Conservation (phyloP, 2,888 invertebrate species). For the Lepidonotus clava region DNA sequence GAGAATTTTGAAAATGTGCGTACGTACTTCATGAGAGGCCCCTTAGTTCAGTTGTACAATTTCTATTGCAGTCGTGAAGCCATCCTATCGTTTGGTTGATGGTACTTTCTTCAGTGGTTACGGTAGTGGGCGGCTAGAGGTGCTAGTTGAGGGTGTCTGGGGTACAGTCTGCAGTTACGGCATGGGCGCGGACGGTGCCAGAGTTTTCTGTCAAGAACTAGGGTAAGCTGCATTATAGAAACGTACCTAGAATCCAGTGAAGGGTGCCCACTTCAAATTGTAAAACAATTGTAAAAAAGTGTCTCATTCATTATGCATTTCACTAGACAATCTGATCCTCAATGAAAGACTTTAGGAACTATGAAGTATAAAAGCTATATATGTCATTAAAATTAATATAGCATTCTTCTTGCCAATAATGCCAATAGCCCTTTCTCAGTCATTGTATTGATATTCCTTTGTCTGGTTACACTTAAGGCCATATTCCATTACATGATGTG, state of each 20-base stretch:
- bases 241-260: background rate
- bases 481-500: no score
- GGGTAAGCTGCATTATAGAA: background rate
- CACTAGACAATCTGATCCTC: no score
- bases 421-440: no score
- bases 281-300: no score
- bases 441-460: no score
- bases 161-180: background rate
- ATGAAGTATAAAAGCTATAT: no score
- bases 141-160: background rate
- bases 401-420: no score
- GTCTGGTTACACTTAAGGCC: no score
- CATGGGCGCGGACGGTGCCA: background rate
- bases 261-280: background rate
- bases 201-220: background rate
- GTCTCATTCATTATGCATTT: no score
- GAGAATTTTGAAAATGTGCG: background rate
- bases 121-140: background rate
- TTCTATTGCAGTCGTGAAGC: background rate
- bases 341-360: no score
- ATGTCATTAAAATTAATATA: no score
- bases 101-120: background rate
- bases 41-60: background rate
- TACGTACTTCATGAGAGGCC: background rate
- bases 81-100: background rate